Base-by-base conservation (phyloP, 64 coral and sea anemone genomes). In the Platygyra sinensis region DNA sequence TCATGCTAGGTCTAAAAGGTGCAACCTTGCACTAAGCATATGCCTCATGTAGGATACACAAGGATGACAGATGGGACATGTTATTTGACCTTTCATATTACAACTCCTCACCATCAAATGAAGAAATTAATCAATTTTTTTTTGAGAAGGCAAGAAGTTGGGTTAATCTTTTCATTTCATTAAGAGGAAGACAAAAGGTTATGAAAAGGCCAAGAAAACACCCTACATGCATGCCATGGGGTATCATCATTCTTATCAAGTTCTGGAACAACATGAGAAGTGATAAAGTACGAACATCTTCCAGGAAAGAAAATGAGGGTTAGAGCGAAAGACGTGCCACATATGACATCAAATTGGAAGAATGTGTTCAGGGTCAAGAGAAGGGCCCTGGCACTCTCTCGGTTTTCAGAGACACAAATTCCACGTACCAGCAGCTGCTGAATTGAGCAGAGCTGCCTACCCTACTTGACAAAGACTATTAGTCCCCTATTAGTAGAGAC, bases 1-100 rank as follows among this genome's bases (percentile, higher is more conserved):
- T 90, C 10, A 69, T 81, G 59, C 16, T 90, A 27, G 88, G 75
- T n/a, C 62, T 90, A 11, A 90, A 64, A 62, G 64, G 88, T 90
- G 88, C 88, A 28, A 90, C 75, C 57, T 60, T 16, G 0, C 17
- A 11, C 57, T 60, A 60, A 11, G 57, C 88, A 11, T 90, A 76
- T 52, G 59, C 24, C 2, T 90, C 75, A 77, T 90, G 88, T 32
- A 0, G 57, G 17, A 60, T 60, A 16, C 57, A 11, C 17, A 16
- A 80, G 67, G 59, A 80, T 80, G 72, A 90, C 52, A 79, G 76
- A 74, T 80, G 76, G 88, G 27, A 80, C 18, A 79, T 90, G 62
- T 17, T 62, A 11, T 49, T 16, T 19, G 33, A 64, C 31, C 77
- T 90, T 24, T 12, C 79, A 80, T 90, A 75, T 88, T 75, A 30